Conservation (phyloP, 2,113 vertebrate genomes). For the Pan troglodytes region DNA sequence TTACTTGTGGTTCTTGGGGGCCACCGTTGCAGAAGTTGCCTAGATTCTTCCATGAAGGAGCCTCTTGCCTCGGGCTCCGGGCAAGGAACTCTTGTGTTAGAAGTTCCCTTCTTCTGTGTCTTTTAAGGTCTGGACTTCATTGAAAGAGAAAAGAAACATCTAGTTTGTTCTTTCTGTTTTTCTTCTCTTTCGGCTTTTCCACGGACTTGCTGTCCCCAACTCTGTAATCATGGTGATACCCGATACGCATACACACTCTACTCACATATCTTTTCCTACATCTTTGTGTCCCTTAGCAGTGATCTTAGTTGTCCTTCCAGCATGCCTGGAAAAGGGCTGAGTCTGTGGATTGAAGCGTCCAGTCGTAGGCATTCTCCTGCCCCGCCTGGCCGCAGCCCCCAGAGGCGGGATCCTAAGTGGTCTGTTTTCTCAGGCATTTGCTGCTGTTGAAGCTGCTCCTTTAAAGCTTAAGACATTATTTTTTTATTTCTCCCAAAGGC, state of each 20-base stretch:
- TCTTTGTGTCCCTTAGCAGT: background rate
- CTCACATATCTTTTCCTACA: accelerated
- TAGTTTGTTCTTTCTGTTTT: background rate
- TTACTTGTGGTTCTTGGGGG: background rate
- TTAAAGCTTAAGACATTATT: background rate
- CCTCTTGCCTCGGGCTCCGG: background rate
- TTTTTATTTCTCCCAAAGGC: no score
- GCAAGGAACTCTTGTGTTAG: background rate
- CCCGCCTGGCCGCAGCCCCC: background rate
- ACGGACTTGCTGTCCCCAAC: background rate
- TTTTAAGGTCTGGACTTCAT: background rate
- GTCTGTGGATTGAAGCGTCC: background rate
- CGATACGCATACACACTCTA: accelerated
- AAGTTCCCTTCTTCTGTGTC: background rate
- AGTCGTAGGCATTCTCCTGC: background rate
- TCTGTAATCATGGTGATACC: background rate
- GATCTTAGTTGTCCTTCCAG: background rate
- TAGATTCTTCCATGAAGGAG: background rate
- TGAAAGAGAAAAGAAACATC: background rate
- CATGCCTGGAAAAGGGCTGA: background rate
- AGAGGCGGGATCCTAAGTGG: background rate
- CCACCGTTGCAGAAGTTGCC: background rate
- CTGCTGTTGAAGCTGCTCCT: background rate
- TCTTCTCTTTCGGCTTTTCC: accelerated
- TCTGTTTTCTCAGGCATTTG: no score